phyloP scores from a whole-genome alignment of 2,888 invertebrate species.

The Pseudanteris insignis region DNA sequence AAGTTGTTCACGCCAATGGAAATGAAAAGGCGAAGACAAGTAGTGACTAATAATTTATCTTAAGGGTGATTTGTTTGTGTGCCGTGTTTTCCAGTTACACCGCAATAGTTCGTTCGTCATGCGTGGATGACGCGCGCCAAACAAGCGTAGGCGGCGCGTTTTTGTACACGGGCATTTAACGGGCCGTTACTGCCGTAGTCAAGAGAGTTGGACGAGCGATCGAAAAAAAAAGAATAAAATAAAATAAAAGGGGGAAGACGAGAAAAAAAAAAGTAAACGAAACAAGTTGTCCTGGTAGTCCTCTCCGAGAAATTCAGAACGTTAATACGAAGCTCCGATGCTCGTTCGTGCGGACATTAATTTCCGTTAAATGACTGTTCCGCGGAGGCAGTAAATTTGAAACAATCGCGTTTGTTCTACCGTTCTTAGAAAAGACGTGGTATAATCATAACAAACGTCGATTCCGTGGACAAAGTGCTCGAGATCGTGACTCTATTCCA shows the following conservation, averaged over 20 bases:
- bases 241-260: neutral
- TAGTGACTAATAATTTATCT: no score
- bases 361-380: slow-evolving; percentile 40
- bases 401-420: slow-evolving; percentile 42
- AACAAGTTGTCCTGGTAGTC: slow-evolving; percentile 4
- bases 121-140: no score
- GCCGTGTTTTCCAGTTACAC: no score
- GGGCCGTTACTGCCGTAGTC: no score
- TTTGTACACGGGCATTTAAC: no score
- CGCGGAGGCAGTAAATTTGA: slow-evolving; percentile 40
- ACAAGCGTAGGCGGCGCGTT: slow-evolving; percentile 5
- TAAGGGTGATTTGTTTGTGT: no score
- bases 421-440: slow-evolving; percentile 38
- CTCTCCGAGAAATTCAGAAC: slow-evolving; percentile 23
- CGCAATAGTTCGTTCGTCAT: no score
- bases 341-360: slow-evolving; percentile 36
- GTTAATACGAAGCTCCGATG: slow-evolving; percentile 32
- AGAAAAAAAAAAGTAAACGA: slow-evolving; percentile 7
- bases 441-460: slow-evolving; percentile 38
- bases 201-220: no score
- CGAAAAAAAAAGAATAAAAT: neutral
- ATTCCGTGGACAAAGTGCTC: slow-evolving; percentile 33
- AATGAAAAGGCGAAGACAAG: no score
- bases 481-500: slow-evolving; percentile 37
- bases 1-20: no score